phyloP scores from a whole-genome alignment of 2,888 invertebrate species.

The Ashinkailepas kermadecensis region DNA sequence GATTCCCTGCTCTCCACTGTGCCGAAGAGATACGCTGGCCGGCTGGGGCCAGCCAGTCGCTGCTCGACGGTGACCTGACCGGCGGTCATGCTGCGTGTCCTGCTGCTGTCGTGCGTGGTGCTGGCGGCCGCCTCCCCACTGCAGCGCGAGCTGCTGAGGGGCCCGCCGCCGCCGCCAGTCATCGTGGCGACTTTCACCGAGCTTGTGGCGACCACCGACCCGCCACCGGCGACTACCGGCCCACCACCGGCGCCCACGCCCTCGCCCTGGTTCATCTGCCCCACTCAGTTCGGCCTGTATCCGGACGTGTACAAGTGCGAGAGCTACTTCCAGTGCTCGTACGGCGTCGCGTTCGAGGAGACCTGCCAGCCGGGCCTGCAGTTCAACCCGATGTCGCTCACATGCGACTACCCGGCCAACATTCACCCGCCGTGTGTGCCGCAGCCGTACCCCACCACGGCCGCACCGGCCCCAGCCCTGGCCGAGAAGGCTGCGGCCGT shows the following conservation, averaged over 20 bases:
- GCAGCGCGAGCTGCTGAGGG: background rate
- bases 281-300: background rate
- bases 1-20: no score
- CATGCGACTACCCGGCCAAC: background rate
- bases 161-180: background rate
- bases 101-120: background rate
- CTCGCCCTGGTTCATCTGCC: conserved; percentile 3
- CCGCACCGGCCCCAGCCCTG: no score
- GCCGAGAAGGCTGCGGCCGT: no score
- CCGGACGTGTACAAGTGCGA: background rate
- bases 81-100: background rate
- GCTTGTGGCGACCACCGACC: background rate
- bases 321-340: background rate
- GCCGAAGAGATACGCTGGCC: no score
- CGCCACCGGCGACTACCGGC: background rate
- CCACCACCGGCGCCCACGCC: background rate
- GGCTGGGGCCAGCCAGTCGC: no score
- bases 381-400: background rate
- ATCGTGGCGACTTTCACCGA: background rate
- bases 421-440: background rate
- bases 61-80: background rate
- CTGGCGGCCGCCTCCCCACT: background rate
- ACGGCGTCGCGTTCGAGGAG: background rate
- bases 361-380: background rate
- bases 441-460: background rate